A percentile compares a stretch with the other conserved stretches of the same genome.
These are phyloP conservation scores for Griposia aprilina DNA, from an alignment of 2,888 invertebrate species.

Conservation along the genomic window DNA sequence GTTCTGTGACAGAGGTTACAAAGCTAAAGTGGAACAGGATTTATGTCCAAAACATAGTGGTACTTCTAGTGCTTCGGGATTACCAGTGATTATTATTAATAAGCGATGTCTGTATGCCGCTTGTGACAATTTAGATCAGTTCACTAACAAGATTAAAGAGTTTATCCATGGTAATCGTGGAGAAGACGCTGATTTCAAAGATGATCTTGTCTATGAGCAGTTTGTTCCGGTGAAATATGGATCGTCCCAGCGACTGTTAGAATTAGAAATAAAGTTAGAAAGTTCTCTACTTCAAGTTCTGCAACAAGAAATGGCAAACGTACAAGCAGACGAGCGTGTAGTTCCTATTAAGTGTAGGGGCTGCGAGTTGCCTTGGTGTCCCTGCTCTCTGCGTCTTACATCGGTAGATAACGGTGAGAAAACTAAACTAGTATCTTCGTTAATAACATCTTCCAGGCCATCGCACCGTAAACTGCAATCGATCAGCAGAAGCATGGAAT, in stretches of 20 bases:
- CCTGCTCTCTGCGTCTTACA: slow-evolving; percentile 7
- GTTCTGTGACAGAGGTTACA: slow-evolving; percentile 81
- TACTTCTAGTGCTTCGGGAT: slow-evolving; percentile 78
- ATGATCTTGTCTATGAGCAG: slow-evolving; percentile 76
- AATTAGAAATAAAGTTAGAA: slow-evolving; percentile 78
- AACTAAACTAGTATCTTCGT: neutral
- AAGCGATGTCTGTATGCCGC: slow-evolving; percentile 83
- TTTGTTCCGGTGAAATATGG: slow-evolving; percentile 77
- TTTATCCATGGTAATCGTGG: slow-evolving; percentile 77
- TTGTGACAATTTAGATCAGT: slow-evolving; percentile 83
- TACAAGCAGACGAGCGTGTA: slow-evolving; percentile 55
- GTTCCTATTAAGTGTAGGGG: slow-evolving; percentile 73
- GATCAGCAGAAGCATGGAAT: slow-evolving; percentile 80
- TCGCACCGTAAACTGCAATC: slow-evolving; percentile 61
- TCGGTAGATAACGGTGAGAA: neutral
- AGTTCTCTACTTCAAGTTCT: slow-evolving; percentile 84
- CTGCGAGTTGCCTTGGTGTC: slow-evolving; percentile 72
- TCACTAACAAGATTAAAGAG: slow-evolving; percentile 78
- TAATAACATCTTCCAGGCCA: neutral
- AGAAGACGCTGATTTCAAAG: slow-evolving; percentile 75
- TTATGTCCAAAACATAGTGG: slow-evolving; percentile 80
- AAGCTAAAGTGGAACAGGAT: slow-evolving; percentile 74
- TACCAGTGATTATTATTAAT: slow-evolving; percentile 84
- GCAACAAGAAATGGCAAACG: slow-evolving; percentile 79
- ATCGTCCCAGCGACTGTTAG: slow-evolving; percentile 74